Conservation (phyloP, 2,113 vertebrate genomes). For the Nicator chloris region DNA sequence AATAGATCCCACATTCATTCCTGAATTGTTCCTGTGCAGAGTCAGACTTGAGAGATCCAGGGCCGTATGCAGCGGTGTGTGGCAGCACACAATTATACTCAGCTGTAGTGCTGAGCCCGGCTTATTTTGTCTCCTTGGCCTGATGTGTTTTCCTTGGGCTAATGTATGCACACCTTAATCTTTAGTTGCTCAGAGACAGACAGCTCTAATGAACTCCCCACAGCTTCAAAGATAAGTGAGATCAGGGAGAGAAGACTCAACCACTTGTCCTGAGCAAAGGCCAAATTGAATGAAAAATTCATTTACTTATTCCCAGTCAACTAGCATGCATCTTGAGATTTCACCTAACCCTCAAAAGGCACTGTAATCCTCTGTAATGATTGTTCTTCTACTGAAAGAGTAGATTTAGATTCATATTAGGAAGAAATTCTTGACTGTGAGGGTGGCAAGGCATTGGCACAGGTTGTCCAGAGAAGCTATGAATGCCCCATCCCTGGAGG, state of each 20-base stretch:
- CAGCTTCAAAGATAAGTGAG: not conserved
- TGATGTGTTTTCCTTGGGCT: not conserved
- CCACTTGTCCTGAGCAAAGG: constrained; percentile 2
- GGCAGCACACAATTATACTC: not conserved
- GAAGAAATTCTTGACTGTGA: not conserved
- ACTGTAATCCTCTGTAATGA: not conserved
- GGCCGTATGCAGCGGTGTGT: not conserved
- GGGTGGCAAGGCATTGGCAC: not conserved
- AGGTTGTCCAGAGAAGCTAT: not conserved
- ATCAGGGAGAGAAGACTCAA: not conserved
- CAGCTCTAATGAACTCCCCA: not conserved
- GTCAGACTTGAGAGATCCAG: not conserved
- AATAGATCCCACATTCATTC: constrained; percentile 32
- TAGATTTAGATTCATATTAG: not conserved
- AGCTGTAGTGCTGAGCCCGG: not conserved
- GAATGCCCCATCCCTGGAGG: not conserved
- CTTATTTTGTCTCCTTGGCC: not conserved
- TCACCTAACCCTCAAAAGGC: not conserved
- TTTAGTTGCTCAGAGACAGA: not conserved
- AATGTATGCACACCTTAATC: not conserved
- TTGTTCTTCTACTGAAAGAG: not conserved
- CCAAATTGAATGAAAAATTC: not conserved
- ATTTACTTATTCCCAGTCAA: not conserved
- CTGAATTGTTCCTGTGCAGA: constrained; percentile 11
- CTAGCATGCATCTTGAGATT: not conserved